Percentiles rank a stretch among this genome's conserved stretches.
These are phyloP conservation scores for Stomorhina lunata DNA, from an alignment of 2,888 invertebrate species.

Conservation along the genomic window DNA sequence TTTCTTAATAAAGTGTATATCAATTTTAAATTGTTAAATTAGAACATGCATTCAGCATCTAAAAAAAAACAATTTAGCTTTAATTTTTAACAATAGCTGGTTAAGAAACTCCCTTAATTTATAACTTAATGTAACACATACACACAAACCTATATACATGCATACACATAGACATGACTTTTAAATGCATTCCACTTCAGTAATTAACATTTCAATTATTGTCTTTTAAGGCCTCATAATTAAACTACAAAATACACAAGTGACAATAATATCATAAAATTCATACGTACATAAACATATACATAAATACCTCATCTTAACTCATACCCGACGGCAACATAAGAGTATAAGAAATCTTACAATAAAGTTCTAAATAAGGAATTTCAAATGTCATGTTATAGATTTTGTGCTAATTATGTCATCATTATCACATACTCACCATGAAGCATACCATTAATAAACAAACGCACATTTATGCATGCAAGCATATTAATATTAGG, in stretches of 20 bases:
- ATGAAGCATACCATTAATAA: constrained; percentile 45
- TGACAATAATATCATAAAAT: constrained; percentile 60
- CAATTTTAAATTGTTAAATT: no score
- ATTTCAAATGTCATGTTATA: constrained; percentile 63
- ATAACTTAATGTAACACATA: not conserved
- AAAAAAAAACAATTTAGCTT: no score
- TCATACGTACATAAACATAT: not conserved
- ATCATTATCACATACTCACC: constrained; percentile 71
- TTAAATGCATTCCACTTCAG: constrained; percentile 62
- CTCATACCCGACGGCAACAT: not conserved
- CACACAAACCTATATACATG: not conserved
- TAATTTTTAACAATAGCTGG: no score
- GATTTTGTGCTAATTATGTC: constrained; percentile 75
- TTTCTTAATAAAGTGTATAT: no score
- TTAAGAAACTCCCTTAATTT: no score
- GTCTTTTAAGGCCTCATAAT: constrained; percentile 65
- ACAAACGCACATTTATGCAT: constrained; percentile 1
- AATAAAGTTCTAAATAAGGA: constrained; percentile 49
- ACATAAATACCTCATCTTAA: not conserved
- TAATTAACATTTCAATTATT: constrained; percentile 67
- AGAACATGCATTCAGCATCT: no score
- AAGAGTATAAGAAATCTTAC: constrained; percentile 39
- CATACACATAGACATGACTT: constrained; percentile 10
- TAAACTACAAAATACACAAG: constrained; percentile 63
- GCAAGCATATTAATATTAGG: constrained; percentile 66